phyloP scores from a whole-genome alignment of 2,797 vertebrate genomes.

The Phrynocephalus forsythii region DNA sequence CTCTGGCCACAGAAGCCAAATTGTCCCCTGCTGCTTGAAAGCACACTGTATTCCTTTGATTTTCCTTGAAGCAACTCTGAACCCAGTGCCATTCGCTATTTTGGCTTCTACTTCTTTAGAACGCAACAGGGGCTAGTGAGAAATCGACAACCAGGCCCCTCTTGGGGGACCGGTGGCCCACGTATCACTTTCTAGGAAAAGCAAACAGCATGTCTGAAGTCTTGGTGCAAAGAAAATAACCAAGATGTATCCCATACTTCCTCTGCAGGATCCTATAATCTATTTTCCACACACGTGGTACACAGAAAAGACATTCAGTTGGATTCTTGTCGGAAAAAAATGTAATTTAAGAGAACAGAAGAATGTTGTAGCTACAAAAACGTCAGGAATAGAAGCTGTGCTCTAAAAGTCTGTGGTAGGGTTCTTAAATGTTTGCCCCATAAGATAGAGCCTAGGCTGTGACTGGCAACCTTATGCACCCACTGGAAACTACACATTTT shows the following conservation, averaged over 20 bases:
- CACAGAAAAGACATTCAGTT: slow-evolving; percentile 60
- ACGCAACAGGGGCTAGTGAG: background rate
- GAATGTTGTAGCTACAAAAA: background rate
- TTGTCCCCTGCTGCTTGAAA: background rate
- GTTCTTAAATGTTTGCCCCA: background rate
- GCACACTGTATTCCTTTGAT: background rate
- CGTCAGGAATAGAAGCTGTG: background rate
- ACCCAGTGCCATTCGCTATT: background rate
- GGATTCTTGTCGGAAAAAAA: slow-evolving; percentile 35
- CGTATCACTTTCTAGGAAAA: slow-evolving; percentile 24
- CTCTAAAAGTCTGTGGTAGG: background rate
- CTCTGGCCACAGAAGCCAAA: background rate
- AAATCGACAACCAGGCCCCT: background rate
- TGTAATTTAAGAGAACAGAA: background rate
- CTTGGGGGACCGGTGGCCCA: background rate
- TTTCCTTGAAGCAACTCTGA: background rate
- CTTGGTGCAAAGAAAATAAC: slow-evolving; percentile 21
- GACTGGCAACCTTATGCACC: too few species aligned
- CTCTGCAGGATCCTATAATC: background rate
- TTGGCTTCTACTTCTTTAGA: background rate
- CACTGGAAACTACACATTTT: background rate
- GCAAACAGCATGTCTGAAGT: background rate
- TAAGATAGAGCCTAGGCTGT: too few species aligned
- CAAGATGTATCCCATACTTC: slow-evolving; percentile 45
- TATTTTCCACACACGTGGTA: slow-evolving; percentile 49